Conservation (phyloP, 1,140 invertebrate genomes). For the Whitmania pigra region DNA sequence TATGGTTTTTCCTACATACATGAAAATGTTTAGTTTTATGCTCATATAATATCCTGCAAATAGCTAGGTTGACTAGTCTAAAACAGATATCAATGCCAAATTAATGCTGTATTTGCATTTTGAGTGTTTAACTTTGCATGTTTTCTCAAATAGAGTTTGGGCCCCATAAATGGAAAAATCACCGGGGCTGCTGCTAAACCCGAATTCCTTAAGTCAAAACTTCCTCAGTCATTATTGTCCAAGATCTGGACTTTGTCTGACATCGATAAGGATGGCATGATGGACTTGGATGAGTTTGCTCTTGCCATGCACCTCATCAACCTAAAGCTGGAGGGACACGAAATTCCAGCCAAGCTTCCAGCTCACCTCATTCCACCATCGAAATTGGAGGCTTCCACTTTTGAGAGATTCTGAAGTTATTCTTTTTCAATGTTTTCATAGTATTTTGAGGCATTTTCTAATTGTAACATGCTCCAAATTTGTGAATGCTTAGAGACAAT, state of each 20-base stretch:
- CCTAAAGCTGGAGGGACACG: slow-evolving; percentile 70
- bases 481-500: too few species aligned
- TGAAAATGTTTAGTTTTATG: neutral
- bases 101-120: too few species aligned
- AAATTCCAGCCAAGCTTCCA: slow-evolving; percentile 78
- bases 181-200: slow-evolving; percentile 79
- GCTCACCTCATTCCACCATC: slow-evolving; percentile 86
- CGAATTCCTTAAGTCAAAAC: slow-evolving; percentile 93
- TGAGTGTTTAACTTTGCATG: neutral
- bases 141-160: slow-evolving; percentile 50
- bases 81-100: too few species aligned
- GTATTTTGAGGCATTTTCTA: too few species aligned
- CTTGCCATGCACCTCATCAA: slow-evolving; percentile 95
- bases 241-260: slow-evolving; percentile 93
- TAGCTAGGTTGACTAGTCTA: too few species aligned
- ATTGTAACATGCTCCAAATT: too few species aligned
- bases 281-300: slow-evolving; percentile 94
- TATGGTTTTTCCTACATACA: neutral
- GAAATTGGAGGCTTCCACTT: slow-evolving; percentile 44
- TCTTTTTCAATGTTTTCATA: too few species aligned
- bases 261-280: slow-evolving; percentile 85
- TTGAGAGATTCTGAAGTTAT: too few species aligned
- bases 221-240: slow-evolving; percentile 89
- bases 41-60: neutral
- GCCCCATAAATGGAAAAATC: slow-evolving; percentile 84